These are phyloP conservation scores for Halcyon chelicuti DNA, from an alignment of 2,797 vertebrate genomes.

Conservation along the genomic window DNA sequence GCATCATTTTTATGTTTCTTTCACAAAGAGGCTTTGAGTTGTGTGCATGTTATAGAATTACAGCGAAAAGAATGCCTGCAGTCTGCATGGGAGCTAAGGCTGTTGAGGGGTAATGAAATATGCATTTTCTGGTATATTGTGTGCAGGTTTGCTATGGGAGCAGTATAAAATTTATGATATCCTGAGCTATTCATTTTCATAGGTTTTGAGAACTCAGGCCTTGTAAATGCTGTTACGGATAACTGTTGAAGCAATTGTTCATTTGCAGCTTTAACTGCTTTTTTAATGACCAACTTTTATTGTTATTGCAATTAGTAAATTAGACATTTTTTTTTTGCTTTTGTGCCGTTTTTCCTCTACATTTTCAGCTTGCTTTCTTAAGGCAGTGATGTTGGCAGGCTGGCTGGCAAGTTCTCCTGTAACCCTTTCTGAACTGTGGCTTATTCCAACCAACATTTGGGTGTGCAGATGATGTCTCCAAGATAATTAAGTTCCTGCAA, in stretches of 20 bases:
- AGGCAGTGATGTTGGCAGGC: background rate
- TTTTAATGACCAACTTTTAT: slow-evolving; percentile 27
- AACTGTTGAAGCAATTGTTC: slow-evolving; percentile 35
- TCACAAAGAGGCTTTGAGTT: slow-evolving; percentile 62
- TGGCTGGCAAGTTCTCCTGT: background rate
- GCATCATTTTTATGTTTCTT: slow-evolving; percentile 69
- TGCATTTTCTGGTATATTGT: background rate
- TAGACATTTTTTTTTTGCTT: background rate
- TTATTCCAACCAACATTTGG: background rate
- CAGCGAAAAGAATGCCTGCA: background rate
- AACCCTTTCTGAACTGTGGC: background rate
- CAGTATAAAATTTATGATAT: slow-evolving; percentile 44
- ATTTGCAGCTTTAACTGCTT: slow-evolving; percentile 18
- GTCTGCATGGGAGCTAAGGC: slow-evolving; percentile 17
- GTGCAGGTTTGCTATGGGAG: slow-evolving; percentile 35
- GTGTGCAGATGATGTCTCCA: background rate
- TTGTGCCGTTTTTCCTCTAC: background rate
- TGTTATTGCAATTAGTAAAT: slow-evolving; percentile 53
- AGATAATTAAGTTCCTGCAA: background rate
- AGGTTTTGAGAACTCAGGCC: slow-evolving; percentile 10
- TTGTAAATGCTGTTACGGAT: slow-evolving; percentile 12
- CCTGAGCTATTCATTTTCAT: slow-evolving; percentile 56
- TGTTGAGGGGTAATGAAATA: slow-evolving; percentile 35
- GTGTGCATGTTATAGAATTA: slow-evolving; percentile 46
- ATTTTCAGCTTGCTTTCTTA: background rate